phyloP scores from a whole-genome alignment of 2,888 invertebrate genomes.

The Drosophila stalkeri region DNA sequence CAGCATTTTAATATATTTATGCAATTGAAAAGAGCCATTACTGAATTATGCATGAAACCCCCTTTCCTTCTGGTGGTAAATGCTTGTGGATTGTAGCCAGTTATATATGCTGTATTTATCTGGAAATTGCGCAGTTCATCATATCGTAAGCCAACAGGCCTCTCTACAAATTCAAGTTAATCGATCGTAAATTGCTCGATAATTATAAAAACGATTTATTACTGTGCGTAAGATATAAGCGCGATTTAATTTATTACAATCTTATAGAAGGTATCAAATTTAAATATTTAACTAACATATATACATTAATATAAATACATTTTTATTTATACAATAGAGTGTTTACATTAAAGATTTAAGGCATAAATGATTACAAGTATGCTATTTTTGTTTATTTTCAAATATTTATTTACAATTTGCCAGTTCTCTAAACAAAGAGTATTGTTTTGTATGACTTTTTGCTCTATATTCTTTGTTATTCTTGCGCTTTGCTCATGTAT shows the following conservation, averaged over 20 bases:
- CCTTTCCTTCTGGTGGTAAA: background rate
- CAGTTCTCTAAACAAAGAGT: background rate
- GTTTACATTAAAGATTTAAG: background rate
- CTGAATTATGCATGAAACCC: too few relatives aligned
- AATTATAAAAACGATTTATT: background rate
- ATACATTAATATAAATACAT: background rate
- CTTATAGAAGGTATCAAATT: background rate
- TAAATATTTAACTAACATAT: background rate
- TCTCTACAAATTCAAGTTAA: background rate
- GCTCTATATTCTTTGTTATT: background rate
- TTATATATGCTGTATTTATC: background rate
- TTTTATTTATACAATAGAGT: background rate
- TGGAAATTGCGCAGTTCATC: background rate
- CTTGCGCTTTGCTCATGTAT: background rate
- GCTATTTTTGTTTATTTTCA: constrained; percentile 1
- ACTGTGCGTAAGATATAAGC: background rate
- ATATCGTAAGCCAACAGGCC: background rate
- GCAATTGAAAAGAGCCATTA: too few relatives aligned
- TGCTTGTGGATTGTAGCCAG: background rate
- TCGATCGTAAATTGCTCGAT: background rate
- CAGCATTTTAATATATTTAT: too few relatives aligned
- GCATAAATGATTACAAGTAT: background rate
- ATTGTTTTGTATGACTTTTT: background rate
- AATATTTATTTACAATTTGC: background rate
- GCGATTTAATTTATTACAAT: background rate